Conservation (phyloP, 2,797 vertebrate species). For the Novumbra hubbsi region DNA sequence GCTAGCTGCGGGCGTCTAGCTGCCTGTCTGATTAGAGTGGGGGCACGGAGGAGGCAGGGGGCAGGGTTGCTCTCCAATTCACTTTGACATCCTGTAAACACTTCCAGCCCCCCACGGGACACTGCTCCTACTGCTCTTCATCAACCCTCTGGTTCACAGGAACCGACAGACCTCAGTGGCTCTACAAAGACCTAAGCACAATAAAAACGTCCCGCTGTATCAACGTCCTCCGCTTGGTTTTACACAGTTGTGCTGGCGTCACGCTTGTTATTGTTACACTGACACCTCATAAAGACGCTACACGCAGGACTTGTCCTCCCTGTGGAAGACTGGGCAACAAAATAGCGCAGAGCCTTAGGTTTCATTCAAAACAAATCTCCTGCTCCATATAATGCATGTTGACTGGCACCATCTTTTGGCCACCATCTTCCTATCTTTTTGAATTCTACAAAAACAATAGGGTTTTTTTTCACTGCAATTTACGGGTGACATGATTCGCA, state of each 20-base stretch:
- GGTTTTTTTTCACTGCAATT: no score
- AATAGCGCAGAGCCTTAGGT: no score
- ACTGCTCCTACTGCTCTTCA: slow-evolving; percentile 3
- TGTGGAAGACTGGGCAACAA: no score
- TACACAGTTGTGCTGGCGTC: background rate
- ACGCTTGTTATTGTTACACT: background rate
- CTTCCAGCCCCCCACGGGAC: background rate
- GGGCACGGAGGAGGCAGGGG: background rate
- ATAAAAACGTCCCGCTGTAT: background rate
- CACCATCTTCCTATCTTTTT: no score
- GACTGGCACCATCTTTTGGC: no score
- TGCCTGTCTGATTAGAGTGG: slow-evolving; percentile 3
- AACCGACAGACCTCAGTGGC: background rate
- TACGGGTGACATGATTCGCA: no score
- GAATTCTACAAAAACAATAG: no score
- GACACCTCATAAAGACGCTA: background rate
- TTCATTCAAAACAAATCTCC: no score
- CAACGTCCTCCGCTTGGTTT: background rate
- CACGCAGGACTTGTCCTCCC: background rate
- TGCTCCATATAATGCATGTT: no score
- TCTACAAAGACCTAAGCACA: background rate
- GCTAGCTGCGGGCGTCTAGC: background rate
- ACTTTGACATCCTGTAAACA: slow-evolving; percentile 11
- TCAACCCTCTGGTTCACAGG: background rate
- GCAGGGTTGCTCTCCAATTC: background rate